phyloP scores from a whole-genome alignment of 2,797 vertebrate genomes.

The Fistularia tabacaria region DNA sequence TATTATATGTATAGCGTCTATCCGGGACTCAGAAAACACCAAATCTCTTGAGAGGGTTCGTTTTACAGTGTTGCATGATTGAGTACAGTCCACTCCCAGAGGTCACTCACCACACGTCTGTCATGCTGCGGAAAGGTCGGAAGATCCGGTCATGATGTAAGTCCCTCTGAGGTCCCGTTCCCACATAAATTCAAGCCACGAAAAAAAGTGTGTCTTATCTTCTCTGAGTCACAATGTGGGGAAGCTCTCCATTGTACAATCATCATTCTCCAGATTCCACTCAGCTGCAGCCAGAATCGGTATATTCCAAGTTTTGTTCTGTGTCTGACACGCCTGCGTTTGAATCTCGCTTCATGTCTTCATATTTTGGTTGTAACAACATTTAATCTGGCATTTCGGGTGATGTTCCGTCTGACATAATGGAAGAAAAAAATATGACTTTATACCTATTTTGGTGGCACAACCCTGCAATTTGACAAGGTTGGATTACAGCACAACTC shows the following conservation, averaged over 20 bases:
- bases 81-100: slow-evolving; percentile 22
- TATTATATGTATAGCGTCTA: not conserved
- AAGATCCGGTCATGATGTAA: slow-evolving; percentile 25
- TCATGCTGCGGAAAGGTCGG: slow-evolving; percentile 30
- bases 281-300: not conserved
- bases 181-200: slow-evolving; percentile 15
- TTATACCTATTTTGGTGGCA: slow-evolving; percentile 45
- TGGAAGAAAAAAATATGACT: slow-evolving; percentile 38
- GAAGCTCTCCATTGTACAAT: slow-evolving; percentile 7
- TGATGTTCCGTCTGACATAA: slow-evolving; percentile 49
- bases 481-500: slow-evolving; percentile 37
- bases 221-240: slow-evolving; percentile 19
- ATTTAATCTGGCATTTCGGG: slow-evolving; percentile 39
- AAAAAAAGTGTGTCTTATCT: slow-evolving; percentile 28
- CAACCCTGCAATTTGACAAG: slow-evolving; percentile 54
- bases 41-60: slow-evolving; percentile 13
- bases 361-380: slow-evolving; percentile 34
- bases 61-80: slow-evolving; percentile 23
- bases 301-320: too few relatives aligned
- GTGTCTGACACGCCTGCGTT: slow-evolving; percentile 24
- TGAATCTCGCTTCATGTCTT: slow-evolving; percentile 45
- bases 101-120: slow-evolving; percentile 49
- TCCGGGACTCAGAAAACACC: slow-evolving; percentile 1
- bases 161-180: slow-evolving; percentile 10
- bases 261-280: slow-evolving; percentile 15